Conservation (phyloP, 2,888 invertebrate genomes). For the Hirtodrosophila cameraria region DNA sequence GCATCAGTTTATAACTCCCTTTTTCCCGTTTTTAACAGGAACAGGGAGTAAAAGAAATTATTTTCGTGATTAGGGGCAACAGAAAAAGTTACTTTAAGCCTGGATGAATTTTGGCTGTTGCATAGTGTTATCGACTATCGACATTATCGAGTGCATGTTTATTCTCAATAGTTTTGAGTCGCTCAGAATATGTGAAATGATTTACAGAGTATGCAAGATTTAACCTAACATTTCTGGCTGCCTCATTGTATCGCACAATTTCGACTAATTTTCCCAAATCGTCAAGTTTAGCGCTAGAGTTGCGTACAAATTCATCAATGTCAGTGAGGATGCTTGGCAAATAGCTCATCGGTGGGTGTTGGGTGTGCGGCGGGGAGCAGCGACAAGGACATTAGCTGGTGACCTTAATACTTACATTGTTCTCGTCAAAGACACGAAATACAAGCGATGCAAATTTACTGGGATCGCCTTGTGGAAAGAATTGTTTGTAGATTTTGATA, state of each 20-base stretch:
- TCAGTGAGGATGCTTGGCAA: constrained; percentile 36
- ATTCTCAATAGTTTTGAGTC: no score
- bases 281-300: constrained; percentile 54
- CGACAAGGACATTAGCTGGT: constrained; percentile 27
- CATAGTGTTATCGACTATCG: no score
- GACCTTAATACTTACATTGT: constrained; percentile 91
- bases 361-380: constrained; percentile 1
- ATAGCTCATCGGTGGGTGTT: not conserved
- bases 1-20: no score
- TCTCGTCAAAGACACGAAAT: constrained; percentile 99
- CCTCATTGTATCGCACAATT: constrained; percentile 9
- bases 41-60: no score
- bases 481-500: constrained; percentile 99
- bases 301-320: constrained; percentile 51
- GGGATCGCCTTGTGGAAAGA: constrained; percentile 99
- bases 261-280: constrained; percentile 57
- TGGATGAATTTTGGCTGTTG: no score
- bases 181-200: no score
- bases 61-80: no score
- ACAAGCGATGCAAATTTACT: constrained; percentile 99
- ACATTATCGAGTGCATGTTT: no score
- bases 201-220: constrained; percentile 7
- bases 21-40: no score
- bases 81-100: no score
- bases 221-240: not conserved